These are phyloP conservation scores for Mycalesis mineus DNA, from an alignment of 2,888 invertebrate genomes.

Conservation along the genomic window DNA sequence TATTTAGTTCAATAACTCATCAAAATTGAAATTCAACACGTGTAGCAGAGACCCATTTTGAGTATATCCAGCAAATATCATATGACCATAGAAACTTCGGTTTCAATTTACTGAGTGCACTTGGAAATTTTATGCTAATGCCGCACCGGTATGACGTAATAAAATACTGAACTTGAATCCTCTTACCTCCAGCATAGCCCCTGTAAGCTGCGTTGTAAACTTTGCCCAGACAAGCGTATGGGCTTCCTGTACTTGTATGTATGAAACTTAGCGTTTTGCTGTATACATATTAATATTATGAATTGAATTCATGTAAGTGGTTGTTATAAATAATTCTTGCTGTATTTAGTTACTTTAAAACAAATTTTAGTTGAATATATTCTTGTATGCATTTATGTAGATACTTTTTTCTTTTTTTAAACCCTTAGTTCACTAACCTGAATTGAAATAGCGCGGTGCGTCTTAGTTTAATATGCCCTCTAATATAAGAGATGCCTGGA, in stretches of 20 bases:
- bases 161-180: conserved; percentile 35
- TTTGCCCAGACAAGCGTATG: conserved; percentile 11
- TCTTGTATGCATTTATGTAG: too few relatives aligned
- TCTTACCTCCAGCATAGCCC: conserved; percentile 27
- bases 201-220: conserved; percentile 11
- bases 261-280: conserved; percentile 5
- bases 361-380: too few relatives aligned
- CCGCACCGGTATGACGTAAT: conserved; percentile 37
- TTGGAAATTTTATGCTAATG: conserved; percentile 41
- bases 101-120: conserved; percentile 37
- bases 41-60: not conserved
- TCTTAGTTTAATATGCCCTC: too few relatives aligned
- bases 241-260: conserved; percentile 1
- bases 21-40: conserved; percentile 19
- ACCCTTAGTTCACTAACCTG: too few relatives aligned
- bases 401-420: too few relatives aligned
- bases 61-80: conserved; percentile 11
- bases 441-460: too few relatives aligned
- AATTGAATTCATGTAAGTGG: not conserved
- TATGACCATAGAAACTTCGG: conserved; percentile 23
- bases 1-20: conserved; percentile 16
- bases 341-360: not conserved
- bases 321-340: too few relatives aligned
- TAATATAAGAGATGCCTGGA: too few relatives aligned
- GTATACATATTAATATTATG: conserved; percentile 8